phyloP scores from a whole-genome alignment of 2,888 invertebrate species.

The Eustalomyia histrio region DNA sequence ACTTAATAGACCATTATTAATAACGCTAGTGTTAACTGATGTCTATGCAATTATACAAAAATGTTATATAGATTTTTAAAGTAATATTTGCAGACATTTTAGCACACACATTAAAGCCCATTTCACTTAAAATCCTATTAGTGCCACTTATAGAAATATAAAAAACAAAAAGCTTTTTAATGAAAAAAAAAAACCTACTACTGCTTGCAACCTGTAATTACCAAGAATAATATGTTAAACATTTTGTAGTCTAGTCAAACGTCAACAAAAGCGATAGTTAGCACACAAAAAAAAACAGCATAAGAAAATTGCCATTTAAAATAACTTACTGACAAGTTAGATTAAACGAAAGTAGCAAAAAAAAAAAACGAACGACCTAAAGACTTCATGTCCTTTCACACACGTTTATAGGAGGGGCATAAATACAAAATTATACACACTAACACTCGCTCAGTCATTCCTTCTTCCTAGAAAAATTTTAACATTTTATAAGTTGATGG shows the following conservation, averaged over 20 bases:
- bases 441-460: neutral
- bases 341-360: neutral
- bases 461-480: neutral
- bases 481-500: slow-evolving; percentile 14
- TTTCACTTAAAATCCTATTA: neutral
- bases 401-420: slow-evolving; percentile 18
- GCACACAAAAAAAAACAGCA: neutral
- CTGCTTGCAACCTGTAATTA: slow-evolving; percentile 31
- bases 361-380: slow-evolving; percentile 29
- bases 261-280: slow-evolving; percentile 14
- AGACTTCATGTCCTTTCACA: slow-evolving; percentile 38
- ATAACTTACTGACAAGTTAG: slow-evolving; percentile 14
- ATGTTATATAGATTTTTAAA: slow-evolving; percentile 4
- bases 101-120: neutral
- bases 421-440: slow-evolving; percentile 12
- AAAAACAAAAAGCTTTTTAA: neutral
- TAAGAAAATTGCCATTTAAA: slow-evolving; percentile 28
- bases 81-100: neutral
- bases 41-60: neutral
- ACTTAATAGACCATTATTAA: no score
- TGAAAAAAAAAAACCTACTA: neutral
- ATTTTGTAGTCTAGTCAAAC: slow-evolving; percentile 2
- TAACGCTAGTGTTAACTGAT: neutral
- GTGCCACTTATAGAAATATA: neutral
- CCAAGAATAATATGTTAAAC: slow-evolving; percentile 26